A percentile compares a stretch with the other conserved stretches of the same genome.
Conservation (phyloP, 1,140 invertebrate species). For the Orius laevigatus region DNA sequence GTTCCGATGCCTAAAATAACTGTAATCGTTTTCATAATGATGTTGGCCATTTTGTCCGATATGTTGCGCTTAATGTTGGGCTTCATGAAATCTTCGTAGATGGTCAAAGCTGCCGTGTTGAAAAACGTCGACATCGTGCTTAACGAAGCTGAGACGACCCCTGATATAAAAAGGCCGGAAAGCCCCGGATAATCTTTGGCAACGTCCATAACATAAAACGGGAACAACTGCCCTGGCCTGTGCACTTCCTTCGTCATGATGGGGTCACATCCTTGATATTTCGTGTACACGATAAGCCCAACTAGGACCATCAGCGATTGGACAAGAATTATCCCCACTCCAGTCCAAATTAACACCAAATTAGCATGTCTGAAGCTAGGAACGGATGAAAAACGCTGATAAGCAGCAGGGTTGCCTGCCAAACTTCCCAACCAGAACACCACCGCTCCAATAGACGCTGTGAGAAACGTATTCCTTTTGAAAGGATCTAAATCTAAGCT, state of each 20-base stretch:
- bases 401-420: constrained; percentile 76
- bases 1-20: constrained; percentile 40
- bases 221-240: constrained; percentile 30
- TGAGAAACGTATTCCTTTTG: constrained; percentile 67
- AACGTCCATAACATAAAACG: constrained; percentile 36
- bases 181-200: constrained; percentile 33
- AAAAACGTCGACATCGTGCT: constrained; percentile 22
- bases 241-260: neutral
- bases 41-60: neutral
- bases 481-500: constrained; percentile 51
- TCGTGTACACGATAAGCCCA: constrained; percentile 58
- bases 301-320: constrained; percentile 40
- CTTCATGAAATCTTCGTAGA: constrained; percentile 37
- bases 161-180: constrained; percentile 44
- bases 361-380: constrained; percentile 42
- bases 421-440: constrained; percentile 67
- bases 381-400: constrained; percentile 65
- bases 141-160: constrained; percentile 43
- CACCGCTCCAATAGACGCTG: constrained; percentile 57
- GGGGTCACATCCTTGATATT: constrained; percentile 59
- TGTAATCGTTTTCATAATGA: constrained; percentile 35
- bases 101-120: constrained; percentile 37
- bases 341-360: constrained; percentile 22
- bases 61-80: constrained; percentile 21
- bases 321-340: constrained; percentile 28